phyloP scores from a whole-genome alignment of 2,113 vertebrate genomes.

The Scalopus aquaticus region DNA sequence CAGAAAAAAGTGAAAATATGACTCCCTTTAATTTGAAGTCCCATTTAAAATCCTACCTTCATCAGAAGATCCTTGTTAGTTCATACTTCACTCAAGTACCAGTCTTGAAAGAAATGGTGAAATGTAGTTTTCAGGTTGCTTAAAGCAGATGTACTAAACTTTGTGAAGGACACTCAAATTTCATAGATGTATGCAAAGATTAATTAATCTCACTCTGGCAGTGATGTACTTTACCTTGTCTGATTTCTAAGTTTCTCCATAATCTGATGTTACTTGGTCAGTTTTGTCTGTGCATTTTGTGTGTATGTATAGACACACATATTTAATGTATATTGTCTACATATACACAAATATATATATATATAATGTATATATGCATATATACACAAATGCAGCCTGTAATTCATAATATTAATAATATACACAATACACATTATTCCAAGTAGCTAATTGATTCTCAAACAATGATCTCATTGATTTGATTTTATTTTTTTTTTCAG shows the following conservation, averaged over 20 bases:
- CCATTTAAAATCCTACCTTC: background rate
- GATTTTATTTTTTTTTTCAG: too few relatives aligned
- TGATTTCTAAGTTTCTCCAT: background rate
- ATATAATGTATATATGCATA: background rate
- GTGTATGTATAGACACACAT: background rate
- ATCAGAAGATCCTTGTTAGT: slow-evolving; percentile 1
- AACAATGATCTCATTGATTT: background rate
- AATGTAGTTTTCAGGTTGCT: slow-evolving; percentile 1
- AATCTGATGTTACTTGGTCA: background rate
- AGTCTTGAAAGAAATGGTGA: background rate
- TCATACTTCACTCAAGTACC: background rate
- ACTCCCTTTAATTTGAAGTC: background rate
- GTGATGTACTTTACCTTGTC: background rate
- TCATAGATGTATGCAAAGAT: background rate
- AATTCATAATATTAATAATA: background rate
- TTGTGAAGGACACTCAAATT: background rate
- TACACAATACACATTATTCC: background rate
- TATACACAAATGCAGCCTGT: background rate
- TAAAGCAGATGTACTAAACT: background rate
- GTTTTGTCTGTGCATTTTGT: background rate
- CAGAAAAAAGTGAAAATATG: background rate
- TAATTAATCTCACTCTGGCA: background rate
- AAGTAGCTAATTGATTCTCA: background rate
- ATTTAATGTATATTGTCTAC: background rate
- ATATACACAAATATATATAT: background rate